Conservation (phyloP, 2,888 invertebrate genomes). For the Sisyra terminalis region DNA sequence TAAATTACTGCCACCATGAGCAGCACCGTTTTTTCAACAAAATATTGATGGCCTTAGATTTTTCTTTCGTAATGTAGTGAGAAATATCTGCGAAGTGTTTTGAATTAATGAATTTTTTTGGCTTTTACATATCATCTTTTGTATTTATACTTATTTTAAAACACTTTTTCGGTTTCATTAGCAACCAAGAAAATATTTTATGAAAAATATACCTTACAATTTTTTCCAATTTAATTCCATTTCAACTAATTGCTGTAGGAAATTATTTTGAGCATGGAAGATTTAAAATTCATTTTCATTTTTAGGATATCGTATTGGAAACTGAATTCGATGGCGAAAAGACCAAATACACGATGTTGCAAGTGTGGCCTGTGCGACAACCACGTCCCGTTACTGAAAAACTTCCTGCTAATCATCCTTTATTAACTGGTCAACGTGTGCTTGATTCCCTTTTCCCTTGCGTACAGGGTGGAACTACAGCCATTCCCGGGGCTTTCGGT, state of each 20-base stretch:
- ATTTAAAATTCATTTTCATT: conserved; percentile 12
- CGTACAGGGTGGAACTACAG: conserved; percentile 97
- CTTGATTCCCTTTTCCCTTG: conserved; percentile 98
- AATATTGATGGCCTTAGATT: no score
- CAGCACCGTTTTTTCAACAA: no score
- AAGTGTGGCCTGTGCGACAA: conserved; percentile 99
- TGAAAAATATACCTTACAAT: background rate
- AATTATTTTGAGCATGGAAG: background rate
- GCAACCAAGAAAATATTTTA: no score
- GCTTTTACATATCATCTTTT: no score
- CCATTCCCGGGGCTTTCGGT: conserved; percentile 98
- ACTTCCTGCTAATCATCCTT: conserved; percentile 93
- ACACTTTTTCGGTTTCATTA: no score
- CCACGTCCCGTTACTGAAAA: conserved; percentile 95
- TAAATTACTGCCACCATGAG: no score
- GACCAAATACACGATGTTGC: conserved; percentile 87
- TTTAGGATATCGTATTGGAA: conserved; percentile 85
- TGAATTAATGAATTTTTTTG: no score
- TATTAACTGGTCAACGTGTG: conserved; percentile 95
- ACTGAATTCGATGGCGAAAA: conserved; percentile 97
- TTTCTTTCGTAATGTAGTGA: no score
- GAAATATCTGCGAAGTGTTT: no score
- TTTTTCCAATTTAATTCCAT: background rate
- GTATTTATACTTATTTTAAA: no score
- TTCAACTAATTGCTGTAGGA: no score